Base-by-base conservation (phyloP, 2,888 invertebrate genomes). In the Clusia tigrina region DNA sequence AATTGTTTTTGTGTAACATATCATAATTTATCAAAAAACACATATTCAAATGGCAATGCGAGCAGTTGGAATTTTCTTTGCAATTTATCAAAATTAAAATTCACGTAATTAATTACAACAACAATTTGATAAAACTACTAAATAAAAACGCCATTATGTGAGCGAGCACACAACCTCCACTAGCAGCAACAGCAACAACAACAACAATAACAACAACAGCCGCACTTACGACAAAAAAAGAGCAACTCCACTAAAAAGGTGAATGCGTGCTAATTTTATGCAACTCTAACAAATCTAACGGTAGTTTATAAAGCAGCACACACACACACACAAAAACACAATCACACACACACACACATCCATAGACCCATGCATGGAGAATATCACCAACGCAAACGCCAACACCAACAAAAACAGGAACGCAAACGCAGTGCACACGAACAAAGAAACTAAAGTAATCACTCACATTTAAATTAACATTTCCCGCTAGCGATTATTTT, bases 391-490 rank as follows among this genome's bases (percentile, higher is more conserved):
- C n/a, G n/a, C n/a, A n/a, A n/a, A n/a, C n/a, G n/a, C n/a, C n/a
- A n/a, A n/a, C n/a, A n/a, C n/a, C n/a, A n/a, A n/a, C n/a, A n/a
- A n/a, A n/a, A n/a, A n/a, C n/a, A n/a, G n/a, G n/a, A n/a, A n/a
- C n/a, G n/a, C n/a, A n/a, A n/a, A n/a, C n/a, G n/a, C n/a, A n/a
- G n/a, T n/a, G n/a, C n/a, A n/a, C n/a, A n/a, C n/a, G n/a, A n/a
- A n/a, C n/a, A n/a, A n/a, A n/a, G n/a, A n/a, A n/a, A n/a, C n/a
- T 51, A 63, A 62, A 64, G 71, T 75, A 76, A 76, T 78, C 76
- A 73, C 71, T 78, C 74, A 76, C 71, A 75, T 78, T 78, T 78
- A 76, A 76, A 78, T 78, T 78, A 76, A 78, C 78, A 78, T 78
- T 78, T 78, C 78, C 78, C 77, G 64, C 65, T 67, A 68, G 67